Evolutionary conservation across 2,797 vertebrate genomes (phyloP).

Genomic region (Poecile montanus): DNA sequence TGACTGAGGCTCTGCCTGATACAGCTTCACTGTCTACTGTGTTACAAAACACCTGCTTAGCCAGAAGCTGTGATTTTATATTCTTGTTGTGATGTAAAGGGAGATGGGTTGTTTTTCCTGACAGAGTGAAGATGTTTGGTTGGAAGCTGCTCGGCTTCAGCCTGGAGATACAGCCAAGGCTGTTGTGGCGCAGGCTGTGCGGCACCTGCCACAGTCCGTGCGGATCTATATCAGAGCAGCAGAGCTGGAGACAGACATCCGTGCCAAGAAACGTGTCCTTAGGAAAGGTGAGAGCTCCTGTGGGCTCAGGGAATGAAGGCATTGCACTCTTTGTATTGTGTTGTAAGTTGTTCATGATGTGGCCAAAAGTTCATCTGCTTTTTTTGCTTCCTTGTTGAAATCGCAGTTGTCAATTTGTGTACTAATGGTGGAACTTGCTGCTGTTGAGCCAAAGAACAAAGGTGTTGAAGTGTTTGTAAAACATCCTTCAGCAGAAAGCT

Average conservation of each 20-base stretch:
- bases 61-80: not conserved
- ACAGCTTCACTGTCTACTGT: not conserved
- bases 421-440: not conserved
- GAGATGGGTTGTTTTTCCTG: not conserved
- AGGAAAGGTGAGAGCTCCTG: constrained; percentile 88
- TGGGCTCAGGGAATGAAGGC: not conserved
- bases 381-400: not conserved
- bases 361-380: not conserved
- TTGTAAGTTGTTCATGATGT: not conserved
- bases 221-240: constrained; percentile 96
- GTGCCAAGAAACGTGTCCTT: constrained; percentile 96
- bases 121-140: constrained; percentile 97
- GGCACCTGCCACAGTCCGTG: constrained; percentile 94
- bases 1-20: not conserved
- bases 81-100: not conserved
- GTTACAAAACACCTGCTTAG: not conserved
- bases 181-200: constrained; percentile 97
- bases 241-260: constrained; percentile 94
- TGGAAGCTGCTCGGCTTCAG: constrained; percentile 96
- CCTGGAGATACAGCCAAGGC: constrained; percentile 97
- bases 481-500: not conserved
- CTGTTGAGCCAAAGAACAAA: not conserved
- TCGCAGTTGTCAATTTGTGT: not conserved
- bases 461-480: not conserved
- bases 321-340: not conserved